phyloP scores from a whole-genome alignment of 2,888 invertebrate species.

The Dynastes hyllus region DNA sequence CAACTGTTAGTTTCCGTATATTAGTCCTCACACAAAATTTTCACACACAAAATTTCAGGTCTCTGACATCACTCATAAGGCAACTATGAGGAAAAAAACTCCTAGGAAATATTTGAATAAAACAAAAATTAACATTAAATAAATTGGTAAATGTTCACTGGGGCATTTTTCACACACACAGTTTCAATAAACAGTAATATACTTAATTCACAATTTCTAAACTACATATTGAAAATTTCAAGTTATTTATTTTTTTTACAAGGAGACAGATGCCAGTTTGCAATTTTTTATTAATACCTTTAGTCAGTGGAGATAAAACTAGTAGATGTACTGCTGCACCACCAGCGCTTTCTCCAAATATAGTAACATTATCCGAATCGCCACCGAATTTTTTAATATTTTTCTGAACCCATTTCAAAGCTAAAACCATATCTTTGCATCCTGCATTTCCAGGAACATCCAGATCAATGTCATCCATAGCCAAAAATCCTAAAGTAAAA shows the following conservation, averaged over 20 bases:
- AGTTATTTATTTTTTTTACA: not conserved
- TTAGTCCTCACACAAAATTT: no score
- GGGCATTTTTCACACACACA: no score
- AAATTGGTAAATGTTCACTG: no score
- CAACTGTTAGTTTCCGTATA: no score
- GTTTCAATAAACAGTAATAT: no score
- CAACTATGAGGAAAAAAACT: no score
- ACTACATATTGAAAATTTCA: not conserved
- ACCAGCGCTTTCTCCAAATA: constrained; percentile 74
- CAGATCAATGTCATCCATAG: constrained; percentile 69
- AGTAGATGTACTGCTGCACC: constrained; percentile 72
- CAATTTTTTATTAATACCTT: constrained; percentile 26
- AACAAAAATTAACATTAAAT: no score
- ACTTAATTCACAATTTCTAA: not conserved
- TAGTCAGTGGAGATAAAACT: constrained; percentile 71
- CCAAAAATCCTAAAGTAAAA: constrained; percentile 68
- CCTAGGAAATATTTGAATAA: no score
- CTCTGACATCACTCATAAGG: no score
- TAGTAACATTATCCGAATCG: constrained; percentile 72
- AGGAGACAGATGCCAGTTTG: not conserved
- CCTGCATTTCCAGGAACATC: constrained; percentile 74
- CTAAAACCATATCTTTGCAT: constrained; percentile 73
- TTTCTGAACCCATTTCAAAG: constrained; percentile 72
- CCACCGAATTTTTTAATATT: constrained; percentile 73
- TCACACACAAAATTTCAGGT: no score